phyloP scores from a whole-genome alignment of 2,888 invertebrate genomes.

The Cheilosia pagana region DNA sequence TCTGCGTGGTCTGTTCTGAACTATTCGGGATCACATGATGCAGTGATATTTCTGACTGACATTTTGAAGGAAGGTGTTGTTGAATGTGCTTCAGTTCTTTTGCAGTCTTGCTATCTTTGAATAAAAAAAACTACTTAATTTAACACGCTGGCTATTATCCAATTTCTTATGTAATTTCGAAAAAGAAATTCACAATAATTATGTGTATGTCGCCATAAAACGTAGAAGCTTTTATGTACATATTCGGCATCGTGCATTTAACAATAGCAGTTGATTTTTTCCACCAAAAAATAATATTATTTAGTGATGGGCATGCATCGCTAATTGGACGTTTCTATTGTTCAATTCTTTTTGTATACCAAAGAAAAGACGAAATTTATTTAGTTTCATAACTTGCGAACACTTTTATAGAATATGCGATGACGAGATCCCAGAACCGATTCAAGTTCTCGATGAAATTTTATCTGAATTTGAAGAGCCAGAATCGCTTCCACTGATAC shows the following conservation, averaged over 20 bases:
- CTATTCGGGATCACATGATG: no score
- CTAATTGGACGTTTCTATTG: no score
- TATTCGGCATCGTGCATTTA: not conserved
- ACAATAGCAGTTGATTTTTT: not conserved
- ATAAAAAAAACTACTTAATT: no score
- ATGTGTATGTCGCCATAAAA: not conserved
- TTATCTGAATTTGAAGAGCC: constrained; percentile 94
- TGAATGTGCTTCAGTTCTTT: no score
- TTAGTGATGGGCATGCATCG: not conserved
- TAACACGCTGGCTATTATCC: no score
- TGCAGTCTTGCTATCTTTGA: no score
- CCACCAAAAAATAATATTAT: not conserved
- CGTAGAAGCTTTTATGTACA: no score
- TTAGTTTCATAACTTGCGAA: not conserved
- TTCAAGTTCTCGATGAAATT: constrained; percentile 94
- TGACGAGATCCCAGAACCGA: constrained; percentile 94
- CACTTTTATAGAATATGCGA: constrained; percentile 80
- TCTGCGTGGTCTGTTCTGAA: no score
- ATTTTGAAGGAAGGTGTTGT: no score
- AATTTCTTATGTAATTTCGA: no score
- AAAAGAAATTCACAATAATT: not conserved
- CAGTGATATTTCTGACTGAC: no score
- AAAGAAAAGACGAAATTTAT: not conserved
- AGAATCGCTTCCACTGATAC: constrained; percentile 81
- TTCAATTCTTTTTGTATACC: not conserved